Conservation (phyloP, 2,888 invertebrate genomes). For the Orchesella flavescens region DNA sequence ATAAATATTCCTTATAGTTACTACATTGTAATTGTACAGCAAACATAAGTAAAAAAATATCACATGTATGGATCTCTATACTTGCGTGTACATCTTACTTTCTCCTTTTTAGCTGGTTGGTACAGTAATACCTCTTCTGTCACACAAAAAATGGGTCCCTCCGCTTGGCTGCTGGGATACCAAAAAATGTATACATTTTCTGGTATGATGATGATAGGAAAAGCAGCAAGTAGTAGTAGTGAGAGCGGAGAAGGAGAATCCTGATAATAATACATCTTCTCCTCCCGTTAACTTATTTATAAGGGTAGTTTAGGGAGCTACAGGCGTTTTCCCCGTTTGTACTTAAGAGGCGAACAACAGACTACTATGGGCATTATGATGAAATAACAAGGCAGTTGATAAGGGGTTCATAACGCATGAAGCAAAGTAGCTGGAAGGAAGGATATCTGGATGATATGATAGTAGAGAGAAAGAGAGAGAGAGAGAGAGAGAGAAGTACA, state of each 20-base stretch:
- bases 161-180: not conserved
- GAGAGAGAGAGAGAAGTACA: slow-evolving; percentile 12
- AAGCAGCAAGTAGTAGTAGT: slow-evolving; percentile 14
- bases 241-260: not conserved
- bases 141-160: slow-evolving; percentile 1
- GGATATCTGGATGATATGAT: slow-evolving; percentile 52
- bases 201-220: slow-evolving; percentile 41
- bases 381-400: slow-evolving; percentile 37
- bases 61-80: not conserved
- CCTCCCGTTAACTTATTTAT: slow-evolving; percentile 55
- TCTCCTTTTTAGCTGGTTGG: no score
- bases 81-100: slow-evolving; percentile 55
- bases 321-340: slow-evolving; percentile 1
- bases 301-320: slow-evolving; percentile 38
- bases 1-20: not conserved
- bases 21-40: not conserved
- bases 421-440: slow-evolving; percentile 42
- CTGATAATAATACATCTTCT: slow-evolving; percentile 52
- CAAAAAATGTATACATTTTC: slow-evolving; percentile 29
- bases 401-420: slow-evolving; percentile 42
- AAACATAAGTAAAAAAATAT: not conserved
- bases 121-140: slow-evolving; percentile 39
- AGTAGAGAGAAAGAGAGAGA: not conserved
- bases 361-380: slow-evolving; percentile 8
- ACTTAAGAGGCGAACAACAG: not conserved